A percentile compares a stretch with the other conserved stretches of the same genome.
Evolutionary conservation across 2,113 vertebrate genomes (phyloP).

Genomic region (Lipophrys pholis): DNA sequence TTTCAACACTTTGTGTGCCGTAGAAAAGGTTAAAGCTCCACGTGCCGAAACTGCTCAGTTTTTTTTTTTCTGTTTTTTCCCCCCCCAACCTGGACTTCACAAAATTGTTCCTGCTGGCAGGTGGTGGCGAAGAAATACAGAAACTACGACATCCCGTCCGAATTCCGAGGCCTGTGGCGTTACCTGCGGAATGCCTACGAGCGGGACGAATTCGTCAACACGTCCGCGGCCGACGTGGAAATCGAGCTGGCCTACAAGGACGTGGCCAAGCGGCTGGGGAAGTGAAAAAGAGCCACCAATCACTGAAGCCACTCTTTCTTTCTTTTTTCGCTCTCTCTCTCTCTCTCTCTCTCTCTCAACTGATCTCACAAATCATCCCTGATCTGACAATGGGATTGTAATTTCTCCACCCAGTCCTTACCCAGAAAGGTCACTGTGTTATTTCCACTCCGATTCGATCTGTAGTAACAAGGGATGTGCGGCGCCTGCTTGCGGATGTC

Average conservation of each 20-base stretch:
- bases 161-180: constrained; percentile 91
- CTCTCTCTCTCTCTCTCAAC: no score
- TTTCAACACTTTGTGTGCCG: no score
- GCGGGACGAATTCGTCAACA: constrained; percentile 95
- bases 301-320: no score
- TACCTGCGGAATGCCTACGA: constrained; percentile 92
- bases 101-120: constrained; percentile 69
- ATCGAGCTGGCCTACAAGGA: constrained; percentile 94
- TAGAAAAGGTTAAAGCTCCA: no score
- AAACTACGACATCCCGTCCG: constrained; percentile 91
- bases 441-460: neutral
- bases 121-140: constrained; percentile 95
- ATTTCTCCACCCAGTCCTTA: neutral
- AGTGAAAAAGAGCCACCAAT: constrained; percentile 60
- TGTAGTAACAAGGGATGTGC: no score
- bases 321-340: no score
- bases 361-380: no score
- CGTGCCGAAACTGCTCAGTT: no score
- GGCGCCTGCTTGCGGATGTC: neutral
- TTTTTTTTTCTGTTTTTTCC: no score
- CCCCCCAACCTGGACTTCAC: neutral
- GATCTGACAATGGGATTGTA: no score
- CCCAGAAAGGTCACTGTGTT: neutral
- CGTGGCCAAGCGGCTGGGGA: constrained; percentile 91
- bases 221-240: constrained; percentile 91